Evolutionary conservation across 2,113 vertebrate species (phyloP).

Genomic region (Platycercus adscitus): DNA sequence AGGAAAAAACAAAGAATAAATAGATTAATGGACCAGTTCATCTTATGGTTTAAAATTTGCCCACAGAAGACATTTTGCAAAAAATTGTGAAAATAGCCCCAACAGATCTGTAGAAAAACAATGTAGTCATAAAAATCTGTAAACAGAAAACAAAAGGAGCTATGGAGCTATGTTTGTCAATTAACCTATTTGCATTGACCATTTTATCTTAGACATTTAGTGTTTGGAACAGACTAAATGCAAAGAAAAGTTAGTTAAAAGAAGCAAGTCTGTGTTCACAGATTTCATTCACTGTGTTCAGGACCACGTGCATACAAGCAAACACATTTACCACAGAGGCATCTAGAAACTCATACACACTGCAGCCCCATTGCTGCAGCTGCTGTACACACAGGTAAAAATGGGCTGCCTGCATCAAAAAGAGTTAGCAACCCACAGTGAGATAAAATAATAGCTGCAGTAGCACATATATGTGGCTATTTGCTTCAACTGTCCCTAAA

Average conservation of each 20-base stretch:
- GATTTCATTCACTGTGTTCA: neutral
- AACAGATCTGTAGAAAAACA: neutral
- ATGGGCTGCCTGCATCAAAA: neutral
- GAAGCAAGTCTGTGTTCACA: neutral
- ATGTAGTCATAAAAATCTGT: neutral
- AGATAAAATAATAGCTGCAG: neutral
- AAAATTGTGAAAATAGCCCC: neutral
- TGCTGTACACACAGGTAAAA: neutral
- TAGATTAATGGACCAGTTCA: neutral
- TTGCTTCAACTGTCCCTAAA: neutral
- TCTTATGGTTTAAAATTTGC: neutral
- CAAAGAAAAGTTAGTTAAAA: neutral
- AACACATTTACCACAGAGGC: neutral
- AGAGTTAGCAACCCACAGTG: neutral
- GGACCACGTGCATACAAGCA: neutral
- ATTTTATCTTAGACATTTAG: neutral
- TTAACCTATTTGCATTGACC: neutral
- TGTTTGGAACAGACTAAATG: neutral
- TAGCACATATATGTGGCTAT: neutral
- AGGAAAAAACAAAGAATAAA: slow-evolving; percentile 56
- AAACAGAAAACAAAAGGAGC: neutral
- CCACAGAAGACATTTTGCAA: neutral
- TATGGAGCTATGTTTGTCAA: neutral
- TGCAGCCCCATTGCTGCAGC: neutral
- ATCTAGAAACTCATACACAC: neutral